These are phyloP conservation scores for Monodelphis domestica DNA, from an alignment of 2,797 vertebrate genomes.

Conservation along the genomic window DNA sequence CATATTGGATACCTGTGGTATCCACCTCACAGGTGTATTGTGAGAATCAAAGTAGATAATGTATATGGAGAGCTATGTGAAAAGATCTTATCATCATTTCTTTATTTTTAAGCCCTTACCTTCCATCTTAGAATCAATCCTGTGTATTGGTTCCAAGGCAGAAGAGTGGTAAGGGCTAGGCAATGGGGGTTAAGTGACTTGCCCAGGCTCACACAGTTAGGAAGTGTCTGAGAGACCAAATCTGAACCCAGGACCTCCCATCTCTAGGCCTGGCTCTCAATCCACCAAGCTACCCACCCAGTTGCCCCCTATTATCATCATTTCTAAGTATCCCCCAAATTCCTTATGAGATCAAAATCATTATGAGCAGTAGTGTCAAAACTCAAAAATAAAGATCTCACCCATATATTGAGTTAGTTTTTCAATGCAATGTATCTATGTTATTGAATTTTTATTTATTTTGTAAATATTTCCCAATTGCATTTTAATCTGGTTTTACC, in stretches of 20 bases:
- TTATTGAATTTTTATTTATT: background rate
- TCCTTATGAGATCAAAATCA: background rate
- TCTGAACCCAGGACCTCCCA: no score
- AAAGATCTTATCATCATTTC: background rate
- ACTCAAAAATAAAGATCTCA: background rate
- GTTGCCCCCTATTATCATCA: no score
- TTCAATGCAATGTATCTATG: background rate
- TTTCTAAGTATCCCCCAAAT: background rate
- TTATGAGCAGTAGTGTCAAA: background rate
- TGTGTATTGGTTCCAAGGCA: no score
- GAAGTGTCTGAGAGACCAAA: no score
- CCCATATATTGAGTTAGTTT: background rate
- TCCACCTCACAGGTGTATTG: background rate
- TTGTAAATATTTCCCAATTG: background rate
- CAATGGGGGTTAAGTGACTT: no score
- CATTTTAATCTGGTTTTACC: background rate
- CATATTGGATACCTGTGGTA: background rate
- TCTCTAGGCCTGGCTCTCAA: no score
- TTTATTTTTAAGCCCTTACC: no score
- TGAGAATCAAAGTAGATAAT: background rate
- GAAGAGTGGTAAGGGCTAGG: no score
- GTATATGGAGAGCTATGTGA: background rate
- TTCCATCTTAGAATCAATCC: no score
- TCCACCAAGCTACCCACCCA: no score
- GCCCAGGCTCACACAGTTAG: no score